A percentile compares a stretch with the other conserved stretches of the same genome.
Conservation (phyloP, 2,113 vertebrate species). For the Tupaia tana region DNA sequence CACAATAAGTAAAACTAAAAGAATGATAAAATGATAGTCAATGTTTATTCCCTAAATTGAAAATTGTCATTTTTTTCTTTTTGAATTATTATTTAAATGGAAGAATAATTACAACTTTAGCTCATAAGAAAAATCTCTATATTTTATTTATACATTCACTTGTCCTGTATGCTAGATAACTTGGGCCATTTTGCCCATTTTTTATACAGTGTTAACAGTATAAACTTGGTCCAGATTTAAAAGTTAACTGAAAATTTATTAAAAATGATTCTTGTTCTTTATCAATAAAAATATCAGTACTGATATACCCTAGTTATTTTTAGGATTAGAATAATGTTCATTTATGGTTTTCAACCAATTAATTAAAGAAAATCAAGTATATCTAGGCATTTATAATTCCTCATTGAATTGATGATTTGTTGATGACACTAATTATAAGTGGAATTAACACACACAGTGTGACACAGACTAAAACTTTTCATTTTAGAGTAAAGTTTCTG, state of each 20-base stretch:
- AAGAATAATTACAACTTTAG: not conserved
- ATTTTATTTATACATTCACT: not conserved
- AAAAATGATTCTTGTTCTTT: not conserved
- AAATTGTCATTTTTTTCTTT: not conserved
- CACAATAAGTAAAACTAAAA: not conserved
- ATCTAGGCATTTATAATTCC: constrained; percentile 9
- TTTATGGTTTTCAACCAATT: not conserved
- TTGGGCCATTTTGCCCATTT: not conserved
- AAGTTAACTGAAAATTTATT: constrained; percentile 21
- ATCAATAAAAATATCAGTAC: not conserved
- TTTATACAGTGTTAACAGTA: not conserved
- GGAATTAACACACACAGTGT: not conserved
- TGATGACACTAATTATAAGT: not conserved
- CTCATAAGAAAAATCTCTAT: not conserved
- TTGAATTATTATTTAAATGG: too few species aligned
- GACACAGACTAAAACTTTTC: constrained; percentile 44
- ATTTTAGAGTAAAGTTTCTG: constrained; percentile 13
- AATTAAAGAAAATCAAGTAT: not conserved
- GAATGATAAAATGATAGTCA: not conserved
- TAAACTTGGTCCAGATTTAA: constrained; percentile 5
- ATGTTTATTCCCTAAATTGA: not conserved
- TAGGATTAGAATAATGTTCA: not conserved
- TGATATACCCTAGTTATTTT: not conserved
- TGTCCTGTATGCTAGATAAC: not conserved
- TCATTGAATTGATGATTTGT: not conserved